Percentiles rank a stretch among this genome's conserved stretches.
Conservation (phyloP, 2,797 vertebrate genomes). For the Schizopygopsis malacanthus region DNA sequence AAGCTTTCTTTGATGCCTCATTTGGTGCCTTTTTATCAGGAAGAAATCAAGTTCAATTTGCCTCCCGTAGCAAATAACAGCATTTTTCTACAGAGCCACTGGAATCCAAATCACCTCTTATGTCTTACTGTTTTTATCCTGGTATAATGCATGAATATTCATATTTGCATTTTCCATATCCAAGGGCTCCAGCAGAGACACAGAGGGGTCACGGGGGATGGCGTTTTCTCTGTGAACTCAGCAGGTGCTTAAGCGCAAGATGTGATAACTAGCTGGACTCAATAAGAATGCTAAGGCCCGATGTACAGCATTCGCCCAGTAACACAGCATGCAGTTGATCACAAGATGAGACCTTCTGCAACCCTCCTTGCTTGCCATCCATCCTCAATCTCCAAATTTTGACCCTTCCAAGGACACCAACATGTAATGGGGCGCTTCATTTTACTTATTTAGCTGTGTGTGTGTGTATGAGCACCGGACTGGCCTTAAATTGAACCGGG, state of each 20-base stretch:
- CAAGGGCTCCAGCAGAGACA: slow-evolving; percentile 79
- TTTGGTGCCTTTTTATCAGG: slow-evolving; percentile 50
- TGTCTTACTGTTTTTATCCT: slow-evolving; percentile 54
- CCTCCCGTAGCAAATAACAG: slow-evolving; percentile 54
- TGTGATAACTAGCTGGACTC: slow-evolving; percentile 82
- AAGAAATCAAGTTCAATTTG: slow-evolving; percentile 48
- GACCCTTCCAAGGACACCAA: slow-evolving; percentile 50
- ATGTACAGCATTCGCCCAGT: slow-evolving; percentile 75
- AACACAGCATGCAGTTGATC: slow-evolving; percentile 73
- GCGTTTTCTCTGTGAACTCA: slow-evolving; percentile 78
- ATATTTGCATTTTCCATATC: slow-evolving; percentile 79
- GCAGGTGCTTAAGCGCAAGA: slow-evolving; percentile 78
- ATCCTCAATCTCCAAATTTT: slow-evolving; percentile 39
- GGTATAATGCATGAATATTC: slow-evolving; percentile 57
- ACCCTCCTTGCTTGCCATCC: slow-evolving; percentile 38
- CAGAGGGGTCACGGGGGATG: slow-evolving; percentile 74
- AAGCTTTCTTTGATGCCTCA: slow-evolving; percentile 53
- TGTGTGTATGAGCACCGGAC: neutral
- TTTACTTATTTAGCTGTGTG: slow-evolving; percentile 49
- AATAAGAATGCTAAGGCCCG: slow-evolving; percentile 72
- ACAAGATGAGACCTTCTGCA: slow-evolving; percentile 61
- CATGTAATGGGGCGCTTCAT: slow-evolving; percentile 26
- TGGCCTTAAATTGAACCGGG: slow-evolving; percentile 21
- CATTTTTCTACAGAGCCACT: slow-evolving; percentile 47
- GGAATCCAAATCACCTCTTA: slow-evolving; percentile 38